These are phyloP conservation scores for Corythaeola cristata DNA, from an alignment of 2,113 vertebrate species.

Conservation along the genomic window DNA sequence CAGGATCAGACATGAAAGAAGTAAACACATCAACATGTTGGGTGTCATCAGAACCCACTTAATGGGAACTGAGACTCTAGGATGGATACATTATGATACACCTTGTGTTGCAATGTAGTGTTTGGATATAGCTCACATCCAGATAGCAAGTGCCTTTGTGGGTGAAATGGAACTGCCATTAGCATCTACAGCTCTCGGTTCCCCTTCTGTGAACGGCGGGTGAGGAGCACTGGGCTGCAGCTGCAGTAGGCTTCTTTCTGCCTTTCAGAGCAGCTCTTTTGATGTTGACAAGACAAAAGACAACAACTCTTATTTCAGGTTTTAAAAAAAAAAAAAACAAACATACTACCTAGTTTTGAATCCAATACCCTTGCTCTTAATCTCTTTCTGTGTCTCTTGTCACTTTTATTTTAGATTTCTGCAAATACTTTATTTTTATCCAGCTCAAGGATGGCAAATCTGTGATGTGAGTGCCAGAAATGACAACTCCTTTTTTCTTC, in stretches of 20 bases:
- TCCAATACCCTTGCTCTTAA: not conserved
- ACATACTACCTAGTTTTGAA: not conserved
- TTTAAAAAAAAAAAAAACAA: not conserved
- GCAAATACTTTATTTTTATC: conserved; percentile 21
- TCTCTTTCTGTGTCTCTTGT: not conserved
- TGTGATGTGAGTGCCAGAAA: conserved; percentile 2
- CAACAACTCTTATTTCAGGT: not conserved
- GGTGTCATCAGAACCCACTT: not conserved
- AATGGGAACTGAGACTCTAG: not conserved
- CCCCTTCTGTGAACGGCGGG: not conserved
- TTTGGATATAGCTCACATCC: not conserved
- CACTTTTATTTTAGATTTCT: conserved; percentile 20
- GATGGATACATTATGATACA: not conserved
- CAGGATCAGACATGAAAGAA: not conserved
- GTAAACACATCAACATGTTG: not conserved
- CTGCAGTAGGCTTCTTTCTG: not conserved
- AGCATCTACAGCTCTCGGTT: not conserved
- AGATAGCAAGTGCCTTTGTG: not conserved
- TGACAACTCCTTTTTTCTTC: not conserved
- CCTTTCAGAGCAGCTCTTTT: not conserved
- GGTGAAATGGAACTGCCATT: not conserved
- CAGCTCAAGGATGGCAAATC: not conserved
- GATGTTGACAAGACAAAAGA: conserved; percentile 9
- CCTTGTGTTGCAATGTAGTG: not conserved
- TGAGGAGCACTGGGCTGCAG: not conserved